Evolutionary conservation across 1,140 invertebrate genomes (phyloP).

Genomic region (Habropoda laboriosa): DNA sequence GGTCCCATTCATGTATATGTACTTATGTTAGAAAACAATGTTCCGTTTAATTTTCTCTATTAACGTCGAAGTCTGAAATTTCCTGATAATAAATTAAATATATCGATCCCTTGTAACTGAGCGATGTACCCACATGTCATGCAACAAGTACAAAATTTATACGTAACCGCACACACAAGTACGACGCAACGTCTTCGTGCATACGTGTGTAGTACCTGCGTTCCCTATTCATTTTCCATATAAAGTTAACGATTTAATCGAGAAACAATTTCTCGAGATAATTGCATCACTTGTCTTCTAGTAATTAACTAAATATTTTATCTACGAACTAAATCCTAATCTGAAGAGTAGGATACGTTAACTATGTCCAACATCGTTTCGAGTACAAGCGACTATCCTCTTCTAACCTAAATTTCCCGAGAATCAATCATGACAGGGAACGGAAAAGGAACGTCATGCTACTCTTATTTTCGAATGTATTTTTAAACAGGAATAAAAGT

Average conservation of each 20-base stretch:
- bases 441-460: not conserved
- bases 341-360: too few species aligned
- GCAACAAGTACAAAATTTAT: constrained; percentile 45
- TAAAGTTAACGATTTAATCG: not conserved
- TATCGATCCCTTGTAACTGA: not conserved
- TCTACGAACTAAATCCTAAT: too few species aligned
- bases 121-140: not conserved
- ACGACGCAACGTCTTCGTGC: not conserved
- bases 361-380: not conserved
- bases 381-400: not conserved
- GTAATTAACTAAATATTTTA: constrained; percentile 1
- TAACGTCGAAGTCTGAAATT: not conserved
- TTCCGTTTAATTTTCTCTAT: not conserved
- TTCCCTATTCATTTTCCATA: not conserved
- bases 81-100: constrained; percentile 21
- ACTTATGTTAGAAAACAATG: not conserved
- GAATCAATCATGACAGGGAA: not conserved
- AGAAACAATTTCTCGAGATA: not conserved
- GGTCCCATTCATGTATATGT: not conserved
- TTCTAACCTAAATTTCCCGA: not conserved
- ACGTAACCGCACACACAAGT: not conserved
- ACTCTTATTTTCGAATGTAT: not conserved
- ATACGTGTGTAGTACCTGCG: too few species aligned
- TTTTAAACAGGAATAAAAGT: constrained; percentile 16
- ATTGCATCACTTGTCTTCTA: not conserved